Percentiles rank a stretch among this genome's conserved stretches.
Conservation (phyloP, 2,888 invertebrate genomes). For the Salpingus planirostris region DNA sequence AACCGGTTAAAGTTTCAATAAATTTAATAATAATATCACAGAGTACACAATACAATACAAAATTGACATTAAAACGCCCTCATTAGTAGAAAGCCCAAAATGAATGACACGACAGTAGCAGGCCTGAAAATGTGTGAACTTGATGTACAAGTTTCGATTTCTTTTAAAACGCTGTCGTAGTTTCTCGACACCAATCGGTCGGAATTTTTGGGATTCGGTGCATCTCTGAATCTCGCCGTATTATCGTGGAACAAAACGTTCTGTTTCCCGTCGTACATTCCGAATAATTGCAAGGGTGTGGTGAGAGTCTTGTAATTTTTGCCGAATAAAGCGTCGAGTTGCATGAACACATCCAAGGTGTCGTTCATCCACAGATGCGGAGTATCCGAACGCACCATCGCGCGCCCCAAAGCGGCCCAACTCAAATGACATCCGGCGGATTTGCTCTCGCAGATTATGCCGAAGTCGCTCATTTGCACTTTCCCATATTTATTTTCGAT, state of each 20-base stretch:
- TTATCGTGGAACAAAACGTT: slow-evolving; percentile 60
- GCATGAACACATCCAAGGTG: slow-evolving; percentile 58
- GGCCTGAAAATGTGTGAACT: too few relatives aligned
- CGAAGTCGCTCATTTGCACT: slow-evolving; percentile 41
- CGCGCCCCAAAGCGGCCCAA: slow-evolving; percentile 60
- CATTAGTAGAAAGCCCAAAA: too few relatives aligned
- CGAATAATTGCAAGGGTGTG: slow-evolving; percentile 61
- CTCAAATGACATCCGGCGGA: slow-evolving; percentile 49
- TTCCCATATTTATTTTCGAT: slow-evolving; percentile 35
- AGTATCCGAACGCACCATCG: slow-evolving; percentile 52
- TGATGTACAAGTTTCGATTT: too few relatives aligned
- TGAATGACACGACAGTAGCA: too few relatives aligned
- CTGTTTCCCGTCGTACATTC: slow-evolving; percentile 53
- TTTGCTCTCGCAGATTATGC: slow-evolving; percentile 50
- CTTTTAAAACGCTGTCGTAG: too few relatives aligned
- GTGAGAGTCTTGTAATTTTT: slow-evolving; percentile 48
- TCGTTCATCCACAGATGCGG: slow-evolving; percentile 54
- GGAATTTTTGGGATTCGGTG: slow-evolving; percentile 29
- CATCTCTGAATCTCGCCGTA: slow-evolving; percentile 36
- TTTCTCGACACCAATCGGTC: too few relatives aligned
- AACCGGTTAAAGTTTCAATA: too few relatives aligned
- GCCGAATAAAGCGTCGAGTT: slow-evolving; percentile 64
- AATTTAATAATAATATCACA: too few relatives aligned
- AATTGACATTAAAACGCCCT: too few relatives aligned
- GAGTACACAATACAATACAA: too few relatives aligned